A percentile compares a stretch with the other conserved stretches of the same genome.
Evolutionary conservation across 2,888 invertebrate species (phyloP).

Genomic region (Xestia sexstrigata): DNA sequence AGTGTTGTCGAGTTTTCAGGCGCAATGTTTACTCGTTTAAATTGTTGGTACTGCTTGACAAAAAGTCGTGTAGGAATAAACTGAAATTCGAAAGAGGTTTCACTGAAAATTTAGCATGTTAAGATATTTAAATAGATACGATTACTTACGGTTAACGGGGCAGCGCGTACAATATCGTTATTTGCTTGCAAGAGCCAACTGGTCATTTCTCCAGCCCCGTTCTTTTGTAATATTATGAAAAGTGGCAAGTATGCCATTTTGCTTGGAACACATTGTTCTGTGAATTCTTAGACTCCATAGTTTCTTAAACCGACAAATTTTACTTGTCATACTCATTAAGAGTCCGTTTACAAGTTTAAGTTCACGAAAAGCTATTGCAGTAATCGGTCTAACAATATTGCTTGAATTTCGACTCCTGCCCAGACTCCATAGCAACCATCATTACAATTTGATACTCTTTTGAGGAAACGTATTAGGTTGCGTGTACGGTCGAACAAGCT

Average conservation of each 20-base stretch:
- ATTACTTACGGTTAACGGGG: not conserved
- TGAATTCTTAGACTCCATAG: not conserved
- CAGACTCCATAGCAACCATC: not conserved
- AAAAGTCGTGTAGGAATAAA: not conserved
- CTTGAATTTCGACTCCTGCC: not conserved
- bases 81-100: not conserved
- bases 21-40: conserved; percentile 42
- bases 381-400: not conserved
- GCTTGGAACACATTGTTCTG: not conserved
- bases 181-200: not conserved
- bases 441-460: conserved; percentile 9
- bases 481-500: no score
- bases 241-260: not conserved
- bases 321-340: not conserved
- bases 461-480: not conserved
- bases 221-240: not conserved
- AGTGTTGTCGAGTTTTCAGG: conserved; percentile 42
- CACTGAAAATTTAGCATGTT: not conserved
- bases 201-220: not conserved
- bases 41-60: conserved; percentile 3
- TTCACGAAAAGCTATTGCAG: not conserved
- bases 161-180: not conserved
- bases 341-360: not conserved
- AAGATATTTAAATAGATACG: not conserved
- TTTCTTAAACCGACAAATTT: not conserved